Base-by-base conservation (phyloP, 2,113 vertebrate species). In the Ictidomys tridecemlineatus region DNA sequence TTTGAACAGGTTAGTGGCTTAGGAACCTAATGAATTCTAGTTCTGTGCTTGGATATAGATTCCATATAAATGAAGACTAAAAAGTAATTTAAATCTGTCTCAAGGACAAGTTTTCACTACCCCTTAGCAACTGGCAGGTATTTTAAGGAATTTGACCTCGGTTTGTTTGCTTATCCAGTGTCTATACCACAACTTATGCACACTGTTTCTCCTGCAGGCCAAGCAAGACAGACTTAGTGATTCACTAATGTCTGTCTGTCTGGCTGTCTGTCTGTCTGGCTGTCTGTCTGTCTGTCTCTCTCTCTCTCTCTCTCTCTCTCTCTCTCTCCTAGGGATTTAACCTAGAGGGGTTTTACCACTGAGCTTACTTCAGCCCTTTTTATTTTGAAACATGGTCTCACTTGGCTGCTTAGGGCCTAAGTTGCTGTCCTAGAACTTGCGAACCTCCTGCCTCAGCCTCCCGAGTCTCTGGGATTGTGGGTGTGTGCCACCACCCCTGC, bases 61-160 rank as follows among this genome's bases (percentile, higher is more conserved):
- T 89, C 45, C 32, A 67, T 63, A 70, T 16, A 93, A 79, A 72
- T 34, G 22, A 90, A 63, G 39, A 70, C 79, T 74, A 34, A 86
- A 78, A 95, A 92, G 51, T 51, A 69, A 80, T 10, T 93, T 65
- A 78, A 90, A 53, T 89, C 24, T 76, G 12, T 13, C 77, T 73
- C 14, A 53, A 77, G 83, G 20, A 13, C 18, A 18, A 84, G 7
- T 5, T 37, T 34, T 34, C 37, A 39, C 88, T 74, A 72, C 14
- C 34, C 28, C 48, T 96, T 78, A 80, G 39, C 34, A 37, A 20
- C 77, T 37, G 78, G 39, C 56, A 97, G 53, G 2, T 53, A 76
- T 39, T 70, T 22, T 53, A 63, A 53, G 42, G 83, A 86, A 20
- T 3, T 70, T 8, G 48, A 82, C 13, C 0, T 2, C 69, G 7